A percentile compares a stretch with the other conserved stretches of the same genome.
phyloP scores from a whole-genome alignment of 2,888 invertebrate species.

The Heliothis peltigera region DNA sequence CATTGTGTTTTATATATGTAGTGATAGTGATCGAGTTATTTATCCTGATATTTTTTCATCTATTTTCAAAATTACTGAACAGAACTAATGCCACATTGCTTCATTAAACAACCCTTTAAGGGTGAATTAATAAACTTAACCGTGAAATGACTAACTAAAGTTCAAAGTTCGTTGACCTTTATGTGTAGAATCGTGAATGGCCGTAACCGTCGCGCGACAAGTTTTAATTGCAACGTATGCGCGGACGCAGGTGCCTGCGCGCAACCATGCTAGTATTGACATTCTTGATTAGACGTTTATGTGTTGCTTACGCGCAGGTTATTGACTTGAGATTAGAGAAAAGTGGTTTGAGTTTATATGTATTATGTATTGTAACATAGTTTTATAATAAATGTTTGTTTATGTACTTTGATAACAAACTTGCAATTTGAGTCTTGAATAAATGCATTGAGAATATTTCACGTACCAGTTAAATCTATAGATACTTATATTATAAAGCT shows the following conservation, averaged over 20 bases:
- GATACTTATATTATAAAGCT: no score
- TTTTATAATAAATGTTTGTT: no score
- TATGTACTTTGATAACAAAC: no score
- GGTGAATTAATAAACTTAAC: slow-evolving; percentile 1
- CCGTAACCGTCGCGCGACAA: slow-evolving; percentile 63
- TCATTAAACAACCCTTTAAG: background rate
- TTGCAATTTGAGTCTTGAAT: no score
- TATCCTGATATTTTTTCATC: background rate
- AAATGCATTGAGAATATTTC: no score
- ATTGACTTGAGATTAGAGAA: background rate
- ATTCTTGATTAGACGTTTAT: slow-evolving; percentile 48
- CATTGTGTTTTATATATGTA: no score
- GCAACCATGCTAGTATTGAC: slow-evolving; percentile 51
- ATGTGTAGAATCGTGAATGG: slow-evolving; percentile 37
- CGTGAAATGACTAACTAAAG: slow-evolving; percentile 31
- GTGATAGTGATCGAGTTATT: no score
- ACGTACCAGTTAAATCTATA: no score
- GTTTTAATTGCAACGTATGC: slow-evolving; percentile 67
- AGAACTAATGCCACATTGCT: background rate
- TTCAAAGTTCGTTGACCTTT: slow-evolving; percentile 47
- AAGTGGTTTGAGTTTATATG: no score
- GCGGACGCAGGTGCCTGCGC: slow-evolving; percentile 60
- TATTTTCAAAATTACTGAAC: background rate
- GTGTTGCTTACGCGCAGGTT: background rate
- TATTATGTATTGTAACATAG: no score